Percentiles rank a stretch among this genome's conserved stretches.
These are phyloP conservation scores for Rallus limicola DNA, from an alignment of 2,113 vertebrate species.

Conservation along the genomic window DNA sequence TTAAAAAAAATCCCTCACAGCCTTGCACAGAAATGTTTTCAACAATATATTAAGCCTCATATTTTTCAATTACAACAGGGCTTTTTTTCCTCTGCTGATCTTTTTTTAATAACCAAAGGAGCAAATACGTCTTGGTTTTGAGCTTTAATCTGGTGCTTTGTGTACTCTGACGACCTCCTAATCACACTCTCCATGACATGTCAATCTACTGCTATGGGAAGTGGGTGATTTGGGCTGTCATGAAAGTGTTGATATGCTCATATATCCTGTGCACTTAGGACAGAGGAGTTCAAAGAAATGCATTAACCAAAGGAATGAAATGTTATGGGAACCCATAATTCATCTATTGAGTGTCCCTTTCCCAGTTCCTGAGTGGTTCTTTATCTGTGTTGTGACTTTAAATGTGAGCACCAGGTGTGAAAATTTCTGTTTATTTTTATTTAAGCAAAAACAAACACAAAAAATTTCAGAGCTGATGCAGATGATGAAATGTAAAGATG, in stretches of 20 bases:
- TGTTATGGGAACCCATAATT: conserved; percentile 28
- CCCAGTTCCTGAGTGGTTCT: conserved; percentile 1
- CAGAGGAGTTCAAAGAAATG: conserved; percentile 49
- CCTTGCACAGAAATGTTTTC: conserved; percentile 23
- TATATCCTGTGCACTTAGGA: conserved; percentile 32
- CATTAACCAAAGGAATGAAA: conserved; percentile 33
- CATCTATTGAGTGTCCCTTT: background rate
- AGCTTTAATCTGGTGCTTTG: conserved; percentile 44
- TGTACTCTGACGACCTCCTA: conserved; percentile 40
- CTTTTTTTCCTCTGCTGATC: background rate
- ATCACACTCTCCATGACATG: conserved; percentile 22
- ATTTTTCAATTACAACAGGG: conserved; percentile 41
- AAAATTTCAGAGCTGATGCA: conserved; percentile 47
- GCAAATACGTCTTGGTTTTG: conserved; percentile 45
- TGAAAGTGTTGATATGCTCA: background rate
- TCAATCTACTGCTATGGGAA: conserved; percentile 32
- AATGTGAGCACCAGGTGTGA: conserved; percentile 52
- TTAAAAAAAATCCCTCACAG: background rate
- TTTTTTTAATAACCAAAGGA: conserved; percentile 45
- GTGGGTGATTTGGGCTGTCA: conserved; percentile 19
- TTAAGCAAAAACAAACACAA: conserved; percentile 56
- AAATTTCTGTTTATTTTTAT: conserved; percentile 49
- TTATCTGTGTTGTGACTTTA: conserved; percentile 38
- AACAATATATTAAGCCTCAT: conserved; percentile 25
- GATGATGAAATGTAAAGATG: conserved; percentile 66